Percentiles rank a stretch among this genome's conserved stretches.
Evolutionary conservation across 2,113 vertebrate species (phyloP).

Genomic region (Sphyrna mokarran): DNA sequence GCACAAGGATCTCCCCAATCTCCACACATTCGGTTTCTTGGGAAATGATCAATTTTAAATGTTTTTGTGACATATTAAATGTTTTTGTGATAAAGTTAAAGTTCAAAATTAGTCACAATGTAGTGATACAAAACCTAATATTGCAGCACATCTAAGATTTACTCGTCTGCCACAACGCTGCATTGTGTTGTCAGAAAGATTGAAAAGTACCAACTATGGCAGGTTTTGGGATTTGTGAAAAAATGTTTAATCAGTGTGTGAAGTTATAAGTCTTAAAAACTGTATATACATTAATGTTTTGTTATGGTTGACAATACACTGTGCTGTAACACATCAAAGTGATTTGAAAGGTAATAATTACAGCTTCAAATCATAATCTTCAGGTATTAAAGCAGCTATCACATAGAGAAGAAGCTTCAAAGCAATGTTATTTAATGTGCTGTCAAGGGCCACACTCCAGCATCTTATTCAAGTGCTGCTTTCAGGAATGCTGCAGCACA

Average conservation of each 20-base stretch:
- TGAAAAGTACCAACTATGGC: background rate
- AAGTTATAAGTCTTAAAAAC: conserved; percentile 16
- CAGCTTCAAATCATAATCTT: conserved; percentile 24
- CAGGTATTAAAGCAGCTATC: conserved; percentile 25
- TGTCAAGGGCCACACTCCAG: background rate
- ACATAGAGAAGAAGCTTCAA: conserved; percentile 9
- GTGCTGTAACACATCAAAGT: conserved; percentile 17
- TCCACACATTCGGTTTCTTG: background rate
- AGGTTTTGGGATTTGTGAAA: background rate
- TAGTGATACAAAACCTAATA: background rate
- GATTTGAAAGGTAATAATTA: conserved; percentile 30
- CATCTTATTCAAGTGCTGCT: background rate
- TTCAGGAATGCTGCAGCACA: background rate
- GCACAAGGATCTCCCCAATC: background rate
- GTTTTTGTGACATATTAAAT: background rate
- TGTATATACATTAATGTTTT: conserved; percentile 27
- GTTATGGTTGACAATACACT: background rate
- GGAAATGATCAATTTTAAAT: background rate
- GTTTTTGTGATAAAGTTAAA: background rate
- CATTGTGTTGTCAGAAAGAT: background rate
- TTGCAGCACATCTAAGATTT: background rate
- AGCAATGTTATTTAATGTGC: background rate
- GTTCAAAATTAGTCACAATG: background rate
- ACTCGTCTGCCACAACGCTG: background rate
- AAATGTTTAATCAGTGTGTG: conserved; percentile 1